Percentiles rank a stretch among this genome's conserved stretches.
phyloP scores from a whole-genome alignment of 2,888 invertebrate species.

The Agrilus cyanescens region DNA sequence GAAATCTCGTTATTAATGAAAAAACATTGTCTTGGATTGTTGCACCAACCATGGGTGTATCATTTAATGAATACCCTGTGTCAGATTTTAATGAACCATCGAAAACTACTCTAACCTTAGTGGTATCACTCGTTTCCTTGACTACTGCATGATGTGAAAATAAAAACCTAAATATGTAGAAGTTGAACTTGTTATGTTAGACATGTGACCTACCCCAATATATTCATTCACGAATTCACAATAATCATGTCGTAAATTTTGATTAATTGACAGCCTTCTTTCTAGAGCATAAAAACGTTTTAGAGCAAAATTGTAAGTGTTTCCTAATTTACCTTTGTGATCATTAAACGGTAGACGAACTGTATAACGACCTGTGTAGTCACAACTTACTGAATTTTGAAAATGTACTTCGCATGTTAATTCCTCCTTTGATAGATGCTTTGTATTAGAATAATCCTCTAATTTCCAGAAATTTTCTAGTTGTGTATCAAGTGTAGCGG shows the following conservation, averaged over 20 bases:
- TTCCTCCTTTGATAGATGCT: constrained; percentile 1
- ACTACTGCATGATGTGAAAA: constrained; percentile 1
- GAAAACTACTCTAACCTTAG: too few relatives aligned
- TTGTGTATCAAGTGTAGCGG: background rate
- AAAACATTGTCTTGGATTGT: constrained; percentile 15
- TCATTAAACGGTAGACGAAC: background rate
- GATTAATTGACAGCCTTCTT: background rate
- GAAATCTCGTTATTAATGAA: constrained; percentile 7
- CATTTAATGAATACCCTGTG: constrained; percentile 16
- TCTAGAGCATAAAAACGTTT: background rate
- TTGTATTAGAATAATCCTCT: background rate
- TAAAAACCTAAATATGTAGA: constrained; percentile 3
- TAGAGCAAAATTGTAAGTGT: too few relatives aligned
- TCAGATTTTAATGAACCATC: too few relatives aligned
- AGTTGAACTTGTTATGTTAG: constrained; percentile 1
- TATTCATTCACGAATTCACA: constrained; percentile 3
- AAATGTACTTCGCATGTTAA: constrained; percentile 3
- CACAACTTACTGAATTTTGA: background rate
- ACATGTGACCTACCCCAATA: background rate
- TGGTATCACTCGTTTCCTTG: background rate
- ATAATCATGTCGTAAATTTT: background rate
- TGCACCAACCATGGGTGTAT: constrained; percentile 17
- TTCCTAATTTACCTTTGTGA: background rate
- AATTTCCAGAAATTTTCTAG: constrained; percentile 3
- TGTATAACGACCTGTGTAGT: background rate